These are phyloP conservation scores for Thunnus albacares DNA, from an alignment of 2,797 vertebrate species.

Conservation along the genomic window DNA sequence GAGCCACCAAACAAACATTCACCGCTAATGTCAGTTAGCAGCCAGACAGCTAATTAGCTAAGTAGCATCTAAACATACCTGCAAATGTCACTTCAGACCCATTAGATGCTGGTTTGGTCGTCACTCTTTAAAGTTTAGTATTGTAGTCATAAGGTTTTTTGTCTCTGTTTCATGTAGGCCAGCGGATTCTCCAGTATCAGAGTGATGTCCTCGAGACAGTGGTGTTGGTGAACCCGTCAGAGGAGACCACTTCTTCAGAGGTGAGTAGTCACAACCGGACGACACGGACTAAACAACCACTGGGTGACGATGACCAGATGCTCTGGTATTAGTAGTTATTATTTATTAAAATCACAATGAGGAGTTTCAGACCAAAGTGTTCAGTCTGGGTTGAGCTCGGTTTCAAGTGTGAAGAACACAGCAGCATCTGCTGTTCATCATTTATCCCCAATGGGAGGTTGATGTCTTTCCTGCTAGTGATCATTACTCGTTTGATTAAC, in stretches of 20 bases:
- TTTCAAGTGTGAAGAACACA: neutral
- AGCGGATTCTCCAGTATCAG: slow-evolving; percentile 92
- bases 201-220: slow-evolving; percentile 93
- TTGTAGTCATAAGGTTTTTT: neutral
- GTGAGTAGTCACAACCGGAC: slow-evolving; percentile 76
- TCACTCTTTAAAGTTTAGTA: too few relatives aligned
- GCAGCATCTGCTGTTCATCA: neutral
- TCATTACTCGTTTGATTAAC: slow-evolving; percentile 24
- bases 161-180: slow-evolving; percentile 84
- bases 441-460: slow-evolving; percentile 12
- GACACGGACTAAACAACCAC: neutral
- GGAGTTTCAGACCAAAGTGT: neutral
- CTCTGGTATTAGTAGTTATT: neutral
- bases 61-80: too few relatives aligned
- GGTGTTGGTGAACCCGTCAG: slow-evolving; percentile 94
- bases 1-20: too few relatives aligned
- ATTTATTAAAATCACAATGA: neutral
- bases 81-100: too few relatives aligned
- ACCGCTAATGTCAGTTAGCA: too few relatives aligned
- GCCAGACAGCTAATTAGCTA: too few relatives aligned
- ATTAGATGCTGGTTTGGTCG: too few relatives aligned
- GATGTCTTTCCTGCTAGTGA: slow-evolving; percentile 7
- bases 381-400: neutral
- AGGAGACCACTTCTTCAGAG: slow-evolving; percentile 89
- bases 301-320: neutral